These are phyloP conservation scores for Okamejei kenojei DNA, from an alignment of 2,797 vertebrate species.

Conservation along the genomic window DNA sequence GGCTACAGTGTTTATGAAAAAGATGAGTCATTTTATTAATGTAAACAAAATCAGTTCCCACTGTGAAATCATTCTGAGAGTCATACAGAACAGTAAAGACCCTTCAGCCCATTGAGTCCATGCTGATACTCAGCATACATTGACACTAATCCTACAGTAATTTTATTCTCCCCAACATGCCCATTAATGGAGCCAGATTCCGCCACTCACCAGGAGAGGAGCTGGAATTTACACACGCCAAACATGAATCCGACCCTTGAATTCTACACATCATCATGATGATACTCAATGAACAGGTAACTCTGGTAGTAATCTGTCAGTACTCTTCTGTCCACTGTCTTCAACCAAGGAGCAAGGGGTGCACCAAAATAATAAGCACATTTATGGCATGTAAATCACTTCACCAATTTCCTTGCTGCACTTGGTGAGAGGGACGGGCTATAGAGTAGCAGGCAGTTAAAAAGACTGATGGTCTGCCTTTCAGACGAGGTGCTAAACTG, in stretches of 20 bases:
- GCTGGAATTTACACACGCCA: too few relatives aligned
- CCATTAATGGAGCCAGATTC: too few relatives aligned
- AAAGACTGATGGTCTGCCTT: not conserved
- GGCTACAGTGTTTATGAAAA: too few relatives aligned
- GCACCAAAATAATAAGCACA: not conserved
- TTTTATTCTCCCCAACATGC: too few relatives aligned
- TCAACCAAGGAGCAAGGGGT: not conserved
- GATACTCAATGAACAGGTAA: not conserved
- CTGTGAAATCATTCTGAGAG: not conserved
- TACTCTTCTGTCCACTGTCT: not conserved
- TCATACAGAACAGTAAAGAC: too few relatives aligned
- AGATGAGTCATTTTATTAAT: not conserved
- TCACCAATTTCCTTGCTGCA: not conserved
- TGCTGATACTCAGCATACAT: too few relatives aligned
- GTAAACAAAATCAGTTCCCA: not conserved
- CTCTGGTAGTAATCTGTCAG: not conserved
- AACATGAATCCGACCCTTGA: too few relatives aligned
- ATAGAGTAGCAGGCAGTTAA: not conserved
- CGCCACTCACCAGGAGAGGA: too few relatives aligned
- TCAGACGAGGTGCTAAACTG: too few relatives aligned
- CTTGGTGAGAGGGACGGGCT: not conserved
- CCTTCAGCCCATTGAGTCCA: too few relatives aligned
- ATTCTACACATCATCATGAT: not conserved
- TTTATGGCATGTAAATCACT: not conserved
- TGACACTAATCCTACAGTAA: too few relatives aligned